Base-by-base conservation (phyloP, 2,113 vertebrate genomes). In the Numida meleagris region DNA sequence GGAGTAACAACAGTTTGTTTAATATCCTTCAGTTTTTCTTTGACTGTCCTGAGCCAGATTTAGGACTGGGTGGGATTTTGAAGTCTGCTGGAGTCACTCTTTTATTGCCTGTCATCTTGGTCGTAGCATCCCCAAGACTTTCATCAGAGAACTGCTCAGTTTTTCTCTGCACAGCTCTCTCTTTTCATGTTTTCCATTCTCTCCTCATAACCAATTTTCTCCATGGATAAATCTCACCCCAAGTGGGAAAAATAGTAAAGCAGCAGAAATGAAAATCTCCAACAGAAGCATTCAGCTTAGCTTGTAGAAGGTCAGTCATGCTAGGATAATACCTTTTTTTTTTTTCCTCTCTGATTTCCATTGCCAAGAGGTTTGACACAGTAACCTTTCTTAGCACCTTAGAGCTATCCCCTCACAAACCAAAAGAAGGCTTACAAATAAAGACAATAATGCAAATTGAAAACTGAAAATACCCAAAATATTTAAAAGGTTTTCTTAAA, bases 191-290 rank as follows among this genome's bases (percentile, higher is more conserved):
- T 83, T 86, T 61, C 27, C 21, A 17, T 90, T 84, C 58, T 86
- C 62, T 87, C 40, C 81, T 89, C 89, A 87, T 45, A 96, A 63
- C 43, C 71, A 89, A 87, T 94, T 96, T 94, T 96, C 93, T 95
- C 71, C 93, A 92, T 79, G 94, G 81, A 79, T 93, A 91, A 92
- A 79, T 84, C 78, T 90, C 21, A 12, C 24, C 63, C 19, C 8
- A 46, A 40, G 36, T 70, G 85, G 45, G 82, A 86, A 92, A 88
- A 79, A 29, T 36, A 79, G 66, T 48, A 70, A 61, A 90, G 68
- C 55, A 83, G 50, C 68, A 86, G 79, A 89, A 74, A 6, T 34
- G n/a, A 65, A 91, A 91, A 80, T 88, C 68, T 45, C 59, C 50
- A 15, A 4, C 14, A 63, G 62, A 88, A 50, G 73, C 61, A 42